Percentiles rank a stretch among this genome's conserved stretches.
Evolutionary conservation across 37 sponge, comb jelly and placozoan genomes (phyloP).

Genomic region (Aphrocallistes beatrix): DNA sequence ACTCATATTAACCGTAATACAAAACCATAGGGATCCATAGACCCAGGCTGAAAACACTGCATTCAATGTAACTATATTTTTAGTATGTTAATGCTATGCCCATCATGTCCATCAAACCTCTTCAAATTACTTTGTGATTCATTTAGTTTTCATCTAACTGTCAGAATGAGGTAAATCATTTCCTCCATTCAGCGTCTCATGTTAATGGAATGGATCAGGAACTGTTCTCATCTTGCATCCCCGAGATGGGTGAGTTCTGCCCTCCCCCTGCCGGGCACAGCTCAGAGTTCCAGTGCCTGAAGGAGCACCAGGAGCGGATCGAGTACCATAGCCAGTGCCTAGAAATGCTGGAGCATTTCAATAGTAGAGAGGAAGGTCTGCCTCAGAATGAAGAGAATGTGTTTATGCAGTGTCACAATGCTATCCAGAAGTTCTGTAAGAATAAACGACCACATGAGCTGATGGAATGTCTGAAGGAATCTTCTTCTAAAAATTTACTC

Average conservation of each 20-base stretch:
- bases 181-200: not conserved
- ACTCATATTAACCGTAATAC: too few relatives aligned
- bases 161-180: not conserved
- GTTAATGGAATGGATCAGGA: not conserved
- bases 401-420: not conserved
- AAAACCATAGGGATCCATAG: too few relatives aligned
- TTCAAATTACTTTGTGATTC: too few relatives aligned
- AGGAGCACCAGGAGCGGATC: not conserved
- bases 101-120: too few relatives aligned
- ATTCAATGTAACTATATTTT: too few relatives aligned
- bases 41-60: too few relatives aligned
- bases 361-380: not conserved
- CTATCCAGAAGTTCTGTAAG: not conserved
- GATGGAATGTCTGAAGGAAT: not conserved
- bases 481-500: not conserved
- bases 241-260: not conserved
- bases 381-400: not conserved
- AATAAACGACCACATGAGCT: not conserved
- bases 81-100: too few relatives aligned
- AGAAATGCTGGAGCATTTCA: not conserved
- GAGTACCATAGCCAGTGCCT: not conserved
- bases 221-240: not conserved
- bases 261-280: not conserved
- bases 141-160: not conserved
- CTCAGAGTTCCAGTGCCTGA: not conserved